These are phyloP conservation scores for Pedetes capensis DNA, from an alignment of 2,113 vertebrate genomes.

Conservation along the genomic window DNA sequence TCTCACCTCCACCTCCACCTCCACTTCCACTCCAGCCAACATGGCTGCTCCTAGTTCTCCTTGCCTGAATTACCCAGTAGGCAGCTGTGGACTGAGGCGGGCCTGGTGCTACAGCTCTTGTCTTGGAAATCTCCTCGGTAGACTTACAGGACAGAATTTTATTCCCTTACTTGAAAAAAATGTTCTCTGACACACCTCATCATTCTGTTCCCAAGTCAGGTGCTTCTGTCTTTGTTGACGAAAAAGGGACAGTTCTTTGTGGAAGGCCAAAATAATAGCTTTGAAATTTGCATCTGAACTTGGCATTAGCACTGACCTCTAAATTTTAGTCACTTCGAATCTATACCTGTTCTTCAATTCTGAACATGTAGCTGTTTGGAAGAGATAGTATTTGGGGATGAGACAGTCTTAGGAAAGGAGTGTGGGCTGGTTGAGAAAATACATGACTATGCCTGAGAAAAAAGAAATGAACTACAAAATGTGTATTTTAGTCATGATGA, in stretches of 20 bases:
- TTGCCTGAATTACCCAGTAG: background rate
- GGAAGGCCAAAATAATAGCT: background rate
- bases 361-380: background rate
- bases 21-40: background rate
- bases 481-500: background rate
- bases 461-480: background rate
- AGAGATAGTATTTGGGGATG: background rate
- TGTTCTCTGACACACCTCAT: background rate
- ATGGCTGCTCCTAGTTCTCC: background rate
- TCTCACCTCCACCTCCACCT: fast-evolving
- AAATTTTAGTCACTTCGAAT: background rate
- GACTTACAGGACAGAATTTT: background rate
- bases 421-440: background rate
- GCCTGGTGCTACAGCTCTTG: background rate
- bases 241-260: slow-evolving; percentile 4
- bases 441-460: background rate
- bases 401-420: background rate
- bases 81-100: background rate
- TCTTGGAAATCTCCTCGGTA: background rate
- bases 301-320: background rate
- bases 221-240: background rate
- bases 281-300: background rate
- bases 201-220: background rate
- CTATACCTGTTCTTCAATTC: background rate
- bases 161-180: background rate